A percentile compares a stretch with the other conserved stretches of the same genome.
phyloP scores from a whole-genome alignment of 2,888 invertebrate genomes.

The Nemotelus pantherinus region DNA sequence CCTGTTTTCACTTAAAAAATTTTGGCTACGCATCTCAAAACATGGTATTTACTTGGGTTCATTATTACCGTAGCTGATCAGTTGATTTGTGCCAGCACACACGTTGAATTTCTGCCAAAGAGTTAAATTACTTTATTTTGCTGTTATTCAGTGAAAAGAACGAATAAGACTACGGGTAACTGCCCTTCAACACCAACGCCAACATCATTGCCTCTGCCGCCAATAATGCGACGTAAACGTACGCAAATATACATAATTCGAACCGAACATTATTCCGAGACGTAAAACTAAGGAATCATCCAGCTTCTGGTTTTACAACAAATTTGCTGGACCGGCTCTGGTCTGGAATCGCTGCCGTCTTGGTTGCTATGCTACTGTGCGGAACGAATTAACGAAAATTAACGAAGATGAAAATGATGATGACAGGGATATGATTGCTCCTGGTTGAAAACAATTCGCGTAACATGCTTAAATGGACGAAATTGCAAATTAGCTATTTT shows the following conservation, averaged over 20 bases:
- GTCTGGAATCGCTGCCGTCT: background rate
- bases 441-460: too few species aligned
- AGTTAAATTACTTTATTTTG: constrained; percentile 38
- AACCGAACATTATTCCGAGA: constrained; percentile 4
- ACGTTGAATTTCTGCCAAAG: constrained; percentile 25
- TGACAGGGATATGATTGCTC: too few species aligned
- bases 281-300: background rate
- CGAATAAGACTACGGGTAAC: constrained; percentile 9
- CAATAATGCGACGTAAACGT: background rate
- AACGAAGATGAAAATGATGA: too few species aligned
- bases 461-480: too few species aligned
- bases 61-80: constrained; percentile 19
- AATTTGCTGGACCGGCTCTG: background rate
- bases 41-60: constrained; percentile 11
- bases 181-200: background rate
- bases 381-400: too few species aligned
- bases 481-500: too few species aligned
- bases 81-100: constrained; percentile 35
- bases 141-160: background rate
- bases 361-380: too few species aligned
- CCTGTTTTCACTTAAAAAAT: background rate
- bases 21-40: background rate
- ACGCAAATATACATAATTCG: background rate
- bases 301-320: constrained; percentile 17
- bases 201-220: too few species aligned